Base-by-base conservation (phyloP, 2,888 invertebrate species). In the Pyralis farinalis region DNA sequence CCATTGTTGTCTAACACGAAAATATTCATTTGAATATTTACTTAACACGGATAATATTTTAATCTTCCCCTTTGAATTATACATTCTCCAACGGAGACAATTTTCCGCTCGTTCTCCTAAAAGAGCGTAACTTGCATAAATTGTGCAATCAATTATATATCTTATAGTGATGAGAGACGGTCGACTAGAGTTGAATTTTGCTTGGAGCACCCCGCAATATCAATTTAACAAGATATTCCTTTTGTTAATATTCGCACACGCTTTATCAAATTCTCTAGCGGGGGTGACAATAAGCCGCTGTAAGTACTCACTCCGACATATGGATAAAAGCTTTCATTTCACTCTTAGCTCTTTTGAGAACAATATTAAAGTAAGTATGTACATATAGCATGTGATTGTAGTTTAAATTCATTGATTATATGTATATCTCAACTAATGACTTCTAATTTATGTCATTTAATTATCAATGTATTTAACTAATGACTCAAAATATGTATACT, bases 11-110 rank as follows among this genome's bases (percentile, higher is more conserved):
- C 82, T 87, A 86, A 89, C 89, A 87, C 82, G 84, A 86, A 90
- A 89, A 90, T 90, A 89, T 90, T 89, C 88, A 89, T 87, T 88
- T 87, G 88, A 89, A 89, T 90, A 90, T 90, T 90, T 90, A 90
- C 89, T 89, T 88, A 90, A 89, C 90, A 88, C 87, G 89, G 86
- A 89, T 90, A 90, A 90, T 90, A 90, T 90, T 90, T 90, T 90
- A 90, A 90, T 90, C 90, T 89, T 86, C 89, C 90, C 89, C 87
- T 88, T 83, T 86, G 86, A 87, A 87, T 86, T 87, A 88, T 82
- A 88, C 87, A 85, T 84, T 88, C 88, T 87, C 87, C 81, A 84
- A 71, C 83, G 84, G 85, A 88, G 87, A 87, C 87, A 88, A 87
- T 86, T 86, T 87, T 86, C 83, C 85, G 79, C 75, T 63, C 58